Evolutionary conservation across 2,888 invertebrate species (phyloP).

Genomic region (Heliothis peltigera): DNA sequence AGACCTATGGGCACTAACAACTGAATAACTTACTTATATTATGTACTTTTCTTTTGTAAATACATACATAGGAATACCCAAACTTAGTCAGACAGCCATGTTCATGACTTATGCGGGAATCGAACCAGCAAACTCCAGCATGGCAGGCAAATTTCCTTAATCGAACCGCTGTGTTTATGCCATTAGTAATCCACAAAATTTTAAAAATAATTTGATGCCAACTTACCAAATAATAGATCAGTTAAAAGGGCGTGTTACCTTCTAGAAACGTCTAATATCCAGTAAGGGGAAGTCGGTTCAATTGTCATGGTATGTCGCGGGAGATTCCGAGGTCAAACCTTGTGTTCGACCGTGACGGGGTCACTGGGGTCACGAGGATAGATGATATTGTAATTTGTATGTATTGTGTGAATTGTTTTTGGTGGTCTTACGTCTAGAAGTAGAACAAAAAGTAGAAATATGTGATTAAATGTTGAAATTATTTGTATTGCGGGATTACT

Average conservation of each 20-base stretch:
- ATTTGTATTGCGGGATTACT: background rate
- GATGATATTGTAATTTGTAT: conserved; percentile 20
- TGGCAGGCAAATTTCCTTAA: too few relatives aligned
- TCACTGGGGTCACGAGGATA: conserved; percentile 44
- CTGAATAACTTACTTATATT: too few relatives aligned
- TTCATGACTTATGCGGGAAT: too few relatives aligned
- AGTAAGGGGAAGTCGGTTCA: conserved; percentile 51
- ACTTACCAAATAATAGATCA: conserved; percentile 4
- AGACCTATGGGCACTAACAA: too few relatives aligned
- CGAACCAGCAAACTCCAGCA: too few relatives aligned
- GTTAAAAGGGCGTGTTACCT: conserved; percentile 24
- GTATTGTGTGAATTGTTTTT: background rate
- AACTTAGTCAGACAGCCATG: too few relatives aligned
- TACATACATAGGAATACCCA: too few relatives aligned
- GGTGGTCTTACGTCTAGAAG: background rate
- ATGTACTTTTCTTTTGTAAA: too few relatives aligned
- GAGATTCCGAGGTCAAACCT: conserved; percentile 50
- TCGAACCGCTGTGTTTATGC: background rate
- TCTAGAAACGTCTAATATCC: conserved; percentile 24
- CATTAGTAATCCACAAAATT: background rate
- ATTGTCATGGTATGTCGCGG: conserved; percentile 46
- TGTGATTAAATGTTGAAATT: background rate
- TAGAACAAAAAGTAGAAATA: background rate
- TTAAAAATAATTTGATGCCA: conserved; percentile 17
- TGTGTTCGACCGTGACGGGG: conserved; percentile 54